phyloP scores from a whole-genome alignment of 2,888 invertebrate genomes.

The Idaea straminata region DNA sequence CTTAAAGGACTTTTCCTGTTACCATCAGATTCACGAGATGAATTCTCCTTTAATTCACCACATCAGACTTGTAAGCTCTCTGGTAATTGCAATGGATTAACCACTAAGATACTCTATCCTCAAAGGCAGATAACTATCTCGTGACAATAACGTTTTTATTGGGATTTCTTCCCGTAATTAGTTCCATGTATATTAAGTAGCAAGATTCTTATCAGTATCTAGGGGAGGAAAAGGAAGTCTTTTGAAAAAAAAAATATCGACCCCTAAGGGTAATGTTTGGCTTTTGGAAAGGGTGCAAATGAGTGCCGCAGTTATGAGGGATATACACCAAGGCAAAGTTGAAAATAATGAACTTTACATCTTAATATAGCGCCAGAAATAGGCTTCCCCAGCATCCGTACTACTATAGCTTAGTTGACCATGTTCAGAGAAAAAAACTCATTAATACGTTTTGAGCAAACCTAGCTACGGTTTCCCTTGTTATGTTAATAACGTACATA shows the following conservation, averaged over 20 bases:
- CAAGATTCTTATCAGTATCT: background rate
- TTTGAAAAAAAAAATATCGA: background rate
- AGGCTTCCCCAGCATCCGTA: too few relatives aligned
- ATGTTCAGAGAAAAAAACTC: too few relatives aligned
- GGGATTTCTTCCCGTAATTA: conserved; percentile 26
- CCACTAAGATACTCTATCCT: background rate
- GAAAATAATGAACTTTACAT: too few relatives aligned
- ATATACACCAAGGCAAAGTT: background rate
- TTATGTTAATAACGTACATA: too few relatives aligned
- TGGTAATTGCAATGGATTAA: background rate
- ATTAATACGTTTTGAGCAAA: too few relatives aligned
- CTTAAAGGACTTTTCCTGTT: too few relatives aligned
- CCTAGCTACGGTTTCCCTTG: too few relatives aligned
- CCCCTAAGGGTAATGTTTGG: conserved; percentile 3
- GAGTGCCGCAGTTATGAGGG: background rate
- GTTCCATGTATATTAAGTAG: conserved; percentile 32
- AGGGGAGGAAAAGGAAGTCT: conserved; percentile 3
- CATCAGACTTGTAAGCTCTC: background rate
- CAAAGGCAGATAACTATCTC: background rate
- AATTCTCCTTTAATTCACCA: background rate
- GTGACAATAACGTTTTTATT: background rate
- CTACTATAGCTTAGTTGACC: too few relatives aligned
- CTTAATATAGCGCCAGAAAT: too few relatives aligned
- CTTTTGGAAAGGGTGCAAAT: conserved; percentile 16
- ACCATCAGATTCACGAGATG: too few relatives aligned